Evolutionary conservation across 1,140 invertebrate genomes (phyloP).

Genomic region (Acromyrmex echinatior): DNA sequence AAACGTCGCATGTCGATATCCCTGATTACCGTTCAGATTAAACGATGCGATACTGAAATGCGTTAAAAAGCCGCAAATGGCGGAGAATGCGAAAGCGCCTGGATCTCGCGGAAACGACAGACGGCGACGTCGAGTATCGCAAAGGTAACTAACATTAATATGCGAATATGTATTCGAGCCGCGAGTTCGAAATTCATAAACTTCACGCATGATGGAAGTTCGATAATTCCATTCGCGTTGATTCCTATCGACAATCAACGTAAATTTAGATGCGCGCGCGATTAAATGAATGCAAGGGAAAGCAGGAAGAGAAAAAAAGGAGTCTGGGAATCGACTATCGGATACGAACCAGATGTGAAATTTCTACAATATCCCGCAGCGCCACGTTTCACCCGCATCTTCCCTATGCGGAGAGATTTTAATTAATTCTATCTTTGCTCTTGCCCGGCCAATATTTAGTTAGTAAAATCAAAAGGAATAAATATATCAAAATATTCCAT

Average conservation of each 20-base stretch:
- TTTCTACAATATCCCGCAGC: conserved; percentile 47
- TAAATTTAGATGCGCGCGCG: conserved; percentile 41
- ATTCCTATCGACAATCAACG: conserved; percentile 47
- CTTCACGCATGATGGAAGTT: conserved; percentile 45
- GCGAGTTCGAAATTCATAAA: conserved; percentile 39
- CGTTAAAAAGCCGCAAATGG: not conserved
- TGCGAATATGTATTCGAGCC: conserved; percentile 34
- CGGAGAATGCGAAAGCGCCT: conserved; percentile 5
- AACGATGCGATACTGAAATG: conserved; percentile 10
- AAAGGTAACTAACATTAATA: conserved; percentile 18
- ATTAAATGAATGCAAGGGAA: conserved; percentile 51
- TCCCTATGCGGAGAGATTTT: conserved; percentile 34
- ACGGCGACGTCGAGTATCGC: not conserved
- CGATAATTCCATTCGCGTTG: conserved; percentile 52
- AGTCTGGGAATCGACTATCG: conserved; percentile 38
- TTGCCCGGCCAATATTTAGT: conserved; percentile 10
- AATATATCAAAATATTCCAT: conserved; percentile 24
- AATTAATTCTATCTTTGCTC: conserved; percentile 55
- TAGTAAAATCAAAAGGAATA: conserved; percentile 43
- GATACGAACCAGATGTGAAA: conserved; percentile 40
- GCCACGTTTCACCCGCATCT: conserved; percentile 18
- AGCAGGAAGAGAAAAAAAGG: conserved; percentile 3
- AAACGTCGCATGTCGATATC: conserved; percentile 28
- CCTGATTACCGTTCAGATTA: conserved; percentile 27
- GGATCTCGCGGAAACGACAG: not conserved